phyloP scores from a whole-genome alignment of 92 coral and sea anemone genomes.

The Actinostola sp. region DNA sequence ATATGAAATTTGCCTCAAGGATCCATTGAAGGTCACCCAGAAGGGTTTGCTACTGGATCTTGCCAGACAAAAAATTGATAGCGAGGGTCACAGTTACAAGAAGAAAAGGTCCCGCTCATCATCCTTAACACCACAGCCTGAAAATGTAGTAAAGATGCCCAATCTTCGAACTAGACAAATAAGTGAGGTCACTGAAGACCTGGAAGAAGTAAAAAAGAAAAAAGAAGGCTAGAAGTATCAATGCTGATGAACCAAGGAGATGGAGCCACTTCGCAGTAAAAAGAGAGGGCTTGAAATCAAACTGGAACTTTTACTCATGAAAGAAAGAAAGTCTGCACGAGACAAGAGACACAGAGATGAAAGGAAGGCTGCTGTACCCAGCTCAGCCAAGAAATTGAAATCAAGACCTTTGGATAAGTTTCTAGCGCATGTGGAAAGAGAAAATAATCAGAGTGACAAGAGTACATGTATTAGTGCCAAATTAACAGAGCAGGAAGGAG shows the following conservation, averaged over 20 bases:
- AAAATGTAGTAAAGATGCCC: neutral
- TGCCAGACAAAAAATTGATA: slow-evolving; percentile 16
- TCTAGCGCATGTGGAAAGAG: neutral
- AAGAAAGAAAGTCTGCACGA: too few relatives aligned
- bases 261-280: neutral
- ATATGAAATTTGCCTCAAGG: slow-evolving; percentile 4
- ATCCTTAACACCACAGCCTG: too few relatives aligned
- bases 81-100: slow-evolving; percentile 12
- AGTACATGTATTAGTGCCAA: too few relatives aligned
- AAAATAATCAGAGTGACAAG: too few relatives aligned
- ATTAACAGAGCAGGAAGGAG: too few relatives aligned
- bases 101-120: slow-evolving; percentile 27
- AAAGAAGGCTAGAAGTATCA: slow-evolving; percentile 13
- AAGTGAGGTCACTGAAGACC: slow-evolving; percentile 13
- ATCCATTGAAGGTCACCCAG: slow-evolving; percentile 9
- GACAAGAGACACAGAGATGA: too few relatives aligned
- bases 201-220: slow-evolving; percentile 15
- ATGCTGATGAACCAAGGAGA: slow-evolving; percentile 10
- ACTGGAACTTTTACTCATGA: too few relatives aligned
- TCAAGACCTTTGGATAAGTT: neutral
- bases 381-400: neutral
- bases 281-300: neutral
- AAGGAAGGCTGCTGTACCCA: neutral
- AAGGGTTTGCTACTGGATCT: neutral
- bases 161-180: slow-evolving; percentile 14